Base-by-base conservation (phyloP, 2,888 invertebrate genomes). In the Andrena trimmerana region DNA sequence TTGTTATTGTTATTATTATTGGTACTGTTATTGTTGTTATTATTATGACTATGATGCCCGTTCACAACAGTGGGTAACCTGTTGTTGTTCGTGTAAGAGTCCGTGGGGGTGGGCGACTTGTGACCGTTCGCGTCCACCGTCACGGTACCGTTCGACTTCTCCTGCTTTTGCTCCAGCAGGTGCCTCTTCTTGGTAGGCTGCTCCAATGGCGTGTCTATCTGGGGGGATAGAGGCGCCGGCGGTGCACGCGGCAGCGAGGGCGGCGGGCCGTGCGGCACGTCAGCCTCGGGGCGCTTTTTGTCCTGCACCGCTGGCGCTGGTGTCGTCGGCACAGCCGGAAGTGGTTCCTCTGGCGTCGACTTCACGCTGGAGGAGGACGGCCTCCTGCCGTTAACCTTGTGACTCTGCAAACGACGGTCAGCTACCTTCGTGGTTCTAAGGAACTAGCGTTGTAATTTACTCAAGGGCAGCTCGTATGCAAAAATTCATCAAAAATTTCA, bases 351-450 rank as follows among this genome's bases (percentile, higher is more conserved):
- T 8, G 94, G 92, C 33, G 94, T 94, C 3, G 94, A 93, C 63
- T 93, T 94, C 2, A 93, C 90, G 50, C 92, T 94, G 52, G 94
- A 94, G 0, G 94, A 93, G 0, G 94, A 94, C 86, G 90, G 95
- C 93, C 91, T 94, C 92, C 92, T 93, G 36, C 96, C 96, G 91
- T 96, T 96, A 59, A 95, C 90, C 90, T 95, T 95, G 95, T 95
- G 93, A 81, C 88, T 91, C 93, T 94, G 84, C 36, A 48, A 92
- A 91, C 60, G 10, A 16, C 36, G 33, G 48, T 13, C 6, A 7
- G 0, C 1, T 50, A n/a, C 27, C 7, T 65, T n/a, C 20, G 20
- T 36, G n/a, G 0, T 20, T 62, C 31, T 31, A 33, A 33, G 42
- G n/a, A 2, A 13, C 24, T 5, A 42, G 0, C 2, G 4, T 16